Evolutionary conservation across 1,140 invertebrate genomes (phyloP).

Genomic region (Lepidurus arcticus): DNA sequence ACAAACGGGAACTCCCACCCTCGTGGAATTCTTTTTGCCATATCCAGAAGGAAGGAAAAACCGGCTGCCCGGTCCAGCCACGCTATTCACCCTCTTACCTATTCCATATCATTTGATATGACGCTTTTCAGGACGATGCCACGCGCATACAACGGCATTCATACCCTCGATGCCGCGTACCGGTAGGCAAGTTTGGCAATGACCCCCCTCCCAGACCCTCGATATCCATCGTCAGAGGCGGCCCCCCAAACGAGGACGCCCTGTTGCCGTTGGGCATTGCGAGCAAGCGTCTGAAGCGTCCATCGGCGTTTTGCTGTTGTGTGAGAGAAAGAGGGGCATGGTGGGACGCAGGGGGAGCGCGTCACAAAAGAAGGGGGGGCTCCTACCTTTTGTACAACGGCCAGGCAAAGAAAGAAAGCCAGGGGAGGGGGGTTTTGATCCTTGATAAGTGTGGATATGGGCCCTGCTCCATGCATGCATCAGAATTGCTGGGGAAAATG

Average conservation of each 20-base stretch:
- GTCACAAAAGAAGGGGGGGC: background rate
- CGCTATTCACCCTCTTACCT: background rate
- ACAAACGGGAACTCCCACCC: constrained; percentile 5
- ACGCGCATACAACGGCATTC: constrained; percentile 1
- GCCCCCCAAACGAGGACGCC: background rate
- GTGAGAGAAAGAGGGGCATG: background rate
- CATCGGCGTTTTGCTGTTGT: background rate
- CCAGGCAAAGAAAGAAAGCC: background rate
- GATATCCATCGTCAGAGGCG: too few species aligned
- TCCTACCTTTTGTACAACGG: constrained; percentile 1
- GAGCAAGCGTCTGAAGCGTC: background rate
- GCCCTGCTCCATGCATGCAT: background rate
- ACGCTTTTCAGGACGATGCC: background rate
- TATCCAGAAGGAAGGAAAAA: background rate
- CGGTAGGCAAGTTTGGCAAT: background rate
- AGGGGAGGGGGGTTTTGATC: constrained; percentile 9
- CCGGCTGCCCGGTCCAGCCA: background rate
- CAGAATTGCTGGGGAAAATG: background rate
- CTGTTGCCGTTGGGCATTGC: background rate
- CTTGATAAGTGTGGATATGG: constrained; percentile 10
- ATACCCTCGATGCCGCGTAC: background rate
- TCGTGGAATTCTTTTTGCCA: background rate
- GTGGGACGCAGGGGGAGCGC: background rate
- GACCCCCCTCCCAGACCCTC: background rate
- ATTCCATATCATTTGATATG: background rate